These are phyloP conservation scores for Psammodynastes pulverulentus DNA, from an alignment of 2,113 vertebrate species.

Conservation along the genomic window DNA sequence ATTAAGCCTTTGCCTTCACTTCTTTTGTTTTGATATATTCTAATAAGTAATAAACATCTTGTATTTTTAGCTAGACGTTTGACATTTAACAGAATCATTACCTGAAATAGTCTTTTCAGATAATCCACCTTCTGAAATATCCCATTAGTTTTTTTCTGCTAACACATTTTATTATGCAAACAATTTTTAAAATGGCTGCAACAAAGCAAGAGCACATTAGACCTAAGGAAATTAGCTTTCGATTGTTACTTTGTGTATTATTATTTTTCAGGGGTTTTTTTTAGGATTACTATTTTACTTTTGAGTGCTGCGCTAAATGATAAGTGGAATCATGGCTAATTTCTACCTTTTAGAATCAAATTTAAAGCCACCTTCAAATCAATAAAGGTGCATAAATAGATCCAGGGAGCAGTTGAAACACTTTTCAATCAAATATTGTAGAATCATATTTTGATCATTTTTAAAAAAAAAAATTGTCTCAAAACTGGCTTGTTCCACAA, in stretches of 20 bases:
- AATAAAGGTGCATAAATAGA: background rate
- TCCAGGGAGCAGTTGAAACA: background rate
- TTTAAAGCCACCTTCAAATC: background rate
- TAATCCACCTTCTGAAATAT: background rate
- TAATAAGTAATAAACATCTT: background rate
- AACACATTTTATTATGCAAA: background rate
- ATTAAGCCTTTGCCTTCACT: background rate
- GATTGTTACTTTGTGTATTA: background rate
- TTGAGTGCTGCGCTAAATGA: background rate
- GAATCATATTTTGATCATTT: background rate
- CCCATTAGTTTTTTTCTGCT: background rate
- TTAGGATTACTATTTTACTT: background rate
- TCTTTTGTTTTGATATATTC: background rate
- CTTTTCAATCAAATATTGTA: background rate
- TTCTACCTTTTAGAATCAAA: background rate
- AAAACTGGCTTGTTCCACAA: background rate
- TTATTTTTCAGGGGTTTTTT: background rate
- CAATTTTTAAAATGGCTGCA: background rate
- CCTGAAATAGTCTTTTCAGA: background rate
- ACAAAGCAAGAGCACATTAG: background rate
- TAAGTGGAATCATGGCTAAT: background rate
- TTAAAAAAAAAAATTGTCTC: background rate
- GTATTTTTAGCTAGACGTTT: background rate
- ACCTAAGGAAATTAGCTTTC: background rate
- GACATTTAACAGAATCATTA: slow-evolving; percentile 8